These are phyloP conservation scores for Sesia bembeciformis DNA, from an alignment of 2,888 invertebrate genomes.

Conservation along the genomic window DNA sequence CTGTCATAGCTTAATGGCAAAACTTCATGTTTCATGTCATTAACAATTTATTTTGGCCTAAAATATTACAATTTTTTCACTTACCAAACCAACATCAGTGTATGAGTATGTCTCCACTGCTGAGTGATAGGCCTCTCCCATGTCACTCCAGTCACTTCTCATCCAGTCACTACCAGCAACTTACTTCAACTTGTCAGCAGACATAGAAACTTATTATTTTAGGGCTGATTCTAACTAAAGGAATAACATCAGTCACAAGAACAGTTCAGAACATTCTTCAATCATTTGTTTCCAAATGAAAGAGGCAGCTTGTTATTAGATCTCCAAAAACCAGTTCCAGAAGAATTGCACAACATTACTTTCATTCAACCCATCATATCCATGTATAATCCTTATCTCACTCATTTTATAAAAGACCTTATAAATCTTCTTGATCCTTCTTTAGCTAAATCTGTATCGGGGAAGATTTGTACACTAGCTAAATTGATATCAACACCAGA, in stretches of 20 bases:
- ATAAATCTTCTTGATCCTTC: conserved; percentile 39
- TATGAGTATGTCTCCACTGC: neutral
- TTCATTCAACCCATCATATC: conserved; percentile 51
- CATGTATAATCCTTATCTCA: conserved; percentile 48
- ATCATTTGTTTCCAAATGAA: conserved; percentile 56
- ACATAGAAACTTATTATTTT: conserved; percentile 16
- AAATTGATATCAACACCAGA: conserved; percentile 45
- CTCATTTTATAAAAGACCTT: conserved; percentile 44
- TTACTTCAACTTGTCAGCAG: neutral
- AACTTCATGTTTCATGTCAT: no score
- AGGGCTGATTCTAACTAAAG: conserved; percentile 22
- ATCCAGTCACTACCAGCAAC: no score
- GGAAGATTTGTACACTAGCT: conserved; percentile 40
- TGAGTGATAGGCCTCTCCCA: neutral
- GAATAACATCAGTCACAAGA: conserved; percentile 26
- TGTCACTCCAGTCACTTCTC: neutral
- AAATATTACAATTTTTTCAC: neutral
- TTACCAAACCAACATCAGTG: neutral
- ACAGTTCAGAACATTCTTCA: conserved; percentile 39
- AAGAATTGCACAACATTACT: conserved; percentile 37
- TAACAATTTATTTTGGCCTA: neutral
- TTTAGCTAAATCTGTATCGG: conserved; percentile 28
- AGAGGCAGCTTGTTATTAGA: conserved; percentile 40
- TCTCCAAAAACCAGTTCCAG: conserved; percentile 42
- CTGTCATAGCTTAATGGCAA: no score